phyloP scores from a whole-genome alignment of 2,113 vertebrate species.

The Cinclus mexicanus region DNA sequence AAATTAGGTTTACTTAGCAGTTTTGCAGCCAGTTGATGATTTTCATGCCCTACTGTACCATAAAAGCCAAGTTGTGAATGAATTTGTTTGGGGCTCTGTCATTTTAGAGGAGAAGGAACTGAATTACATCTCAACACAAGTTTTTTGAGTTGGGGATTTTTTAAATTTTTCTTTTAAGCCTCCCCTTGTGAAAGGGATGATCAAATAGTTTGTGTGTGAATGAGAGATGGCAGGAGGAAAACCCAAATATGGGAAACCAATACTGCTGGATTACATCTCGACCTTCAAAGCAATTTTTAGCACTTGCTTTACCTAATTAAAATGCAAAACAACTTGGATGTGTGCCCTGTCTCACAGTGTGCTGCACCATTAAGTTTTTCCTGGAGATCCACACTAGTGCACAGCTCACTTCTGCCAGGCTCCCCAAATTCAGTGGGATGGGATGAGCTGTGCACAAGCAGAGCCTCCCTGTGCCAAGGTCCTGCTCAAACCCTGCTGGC shows the following conservation, averaged over 20 bases:
- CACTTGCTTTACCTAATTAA: background rate
- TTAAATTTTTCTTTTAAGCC: background rate
- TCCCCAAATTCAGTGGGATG: background rate
- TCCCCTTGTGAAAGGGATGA: background rate
- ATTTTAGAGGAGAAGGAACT: background rate
- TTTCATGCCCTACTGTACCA: slow-evolving; percentile 1
- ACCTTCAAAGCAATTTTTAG: slow-evolving; percentile 1
- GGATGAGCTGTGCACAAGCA: background rate
- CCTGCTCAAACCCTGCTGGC: background rate
- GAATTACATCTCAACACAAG: background rate
- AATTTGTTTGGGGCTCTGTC: background rate
- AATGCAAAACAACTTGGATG: background rate
- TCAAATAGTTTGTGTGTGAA: background rate
- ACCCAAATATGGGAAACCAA: background rate
- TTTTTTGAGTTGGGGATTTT: background rate
- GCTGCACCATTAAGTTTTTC: background rate
- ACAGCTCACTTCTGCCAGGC: background rate
- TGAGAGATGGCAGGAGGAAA: background rate
- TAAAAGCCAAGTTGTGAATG: slow-evolving; percentile 19
- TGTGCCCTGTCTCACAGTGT: background rate
- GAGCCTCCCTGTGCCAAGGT: background rate
- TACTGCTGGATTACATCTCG: background rate
- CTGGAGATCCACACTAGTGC: background rate
- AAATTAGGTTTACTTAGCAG: slow-evolving; percentile 37
- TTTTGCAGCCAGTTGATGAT: slow-evolving; percentile 20